Evolutionary conservation across 2,888 invertebrate species (phyloP).

Genomic region (Nomada goodeniana): DNA sequence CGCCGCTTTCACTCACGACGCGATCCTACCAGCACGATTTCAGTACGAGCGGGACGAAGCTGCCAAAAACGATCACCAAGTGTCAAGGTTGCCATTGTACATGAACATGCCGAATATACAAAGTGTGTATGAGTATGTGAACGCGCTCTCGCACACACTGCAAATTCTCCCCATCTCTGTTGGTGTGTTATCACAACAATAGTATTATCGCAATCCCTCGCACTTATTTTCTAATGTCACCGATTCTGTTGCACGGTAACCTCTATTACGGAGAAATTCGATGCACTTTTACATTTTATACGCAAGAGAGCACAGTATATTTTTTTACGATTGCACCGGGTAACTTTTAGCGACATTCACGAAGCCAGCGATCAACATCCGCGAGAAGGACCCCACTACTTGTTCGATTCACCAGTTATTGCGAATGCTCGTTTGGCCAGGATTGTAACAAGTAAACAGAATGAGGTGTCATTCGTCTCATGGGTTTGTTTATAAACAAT

Average conservation of each 20-base stretch:
- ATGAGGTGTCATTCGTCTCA: constrained; percentile 44
- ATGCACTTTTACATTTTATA: constrained; percentile 28
- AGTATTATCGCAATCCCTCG: constrained; percentile 67
- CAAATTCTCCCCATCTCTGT: constrained; percentile 31
- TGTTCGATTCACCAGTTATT: constrained; percentile 75
- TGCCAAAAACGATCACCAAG: constrained; percentile 78
- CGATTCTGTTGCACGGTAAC: constrained; percentile 12
- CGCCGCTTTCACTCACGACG: constrained; percentile 70
- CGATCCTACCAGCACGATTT: constrained; percentile 61
- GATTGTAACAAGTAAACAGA: constrained; percentile 56
- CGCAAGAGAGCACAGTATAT: constrained; percentile 18
- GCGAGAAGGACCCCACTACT: constrained; percentile 77
- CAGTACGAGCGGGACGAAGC: constrained; percentile 66
- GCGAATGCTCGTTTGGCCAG: constrained; percentile 75
- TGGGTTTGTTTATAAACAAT: constrained; percentile 60
- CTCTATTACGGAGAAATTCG: background rate
- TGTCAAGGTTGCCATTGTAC: constrained; percentile 83
- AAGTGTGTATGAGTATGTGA: constrained; percentile 39
- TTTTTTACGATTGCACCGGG: constrained; percentile 50
- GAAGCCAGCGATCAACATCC: constrained; percentile 75
- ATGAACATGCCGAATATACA: constrained; percentile 50
- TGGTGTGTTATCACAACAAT: constrained; percentile 77
- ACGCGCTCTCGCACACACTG: constrained; percentile 47
- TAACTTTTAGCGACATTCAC: constrained; percentile 67
- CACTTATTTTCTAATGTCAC: constrained; percentile 73